Evolutionary conservation across 1,140 invertebrate genomes (phyloP), one percentile per base, ranked within the genome.

Genomic region (Drosophila lacteicornis): DNA sequence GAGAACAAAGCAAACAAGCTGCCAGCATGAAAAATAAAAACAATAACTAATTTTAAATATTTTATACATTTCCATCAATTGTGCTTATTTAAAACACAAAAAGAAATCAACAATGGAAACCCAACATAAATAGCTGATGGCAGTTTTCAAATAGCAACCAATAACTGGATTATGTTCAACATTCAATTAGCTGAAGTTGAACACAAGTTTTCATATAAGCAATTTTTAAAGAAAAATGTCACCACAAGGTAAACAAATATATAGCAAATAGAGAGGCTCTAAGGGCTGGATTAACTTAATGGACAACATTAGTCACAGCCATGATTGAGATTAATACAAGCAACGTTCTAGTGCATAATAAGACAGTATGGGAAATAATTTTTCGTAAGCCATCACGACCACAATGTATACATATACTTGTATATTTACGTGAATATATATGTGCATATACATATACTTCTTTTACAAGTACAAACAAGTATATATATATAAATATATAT

Each of bases 31-130:
- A 73, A 90, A 60, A 90, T 76, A 87, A 90, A 82, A 82, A 90
- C 85, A 90, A 90, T 90, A 90, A 90, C 78, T 88, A 88, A 90
- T 85, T 90, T 90, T 91, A 80, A 90, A 88, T 82, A 65, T 86
- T 86, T 86, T 88, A 82, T 79, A 88, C 58, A 81, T 70, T 79
- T 79, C 60, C 65, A 85, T 90, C 38, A 75, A 73, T 91, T 79
- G 67, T 79, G 74, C 80, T 90, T 79, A 75, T 77, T 80, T 80
- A 38, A 62, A 47, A 74, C 55, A 68, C 43, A 61, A 59, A 59
- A 55, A 38, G 17, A 51, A 67, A 25, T 27, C 22, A 49, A 79
- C 51, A 57, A 56, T 33, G 15, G 46, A 71, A 43, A 42, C 69
- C 19, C 51, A 73, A 73, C 45, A 59, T 38, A 73, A 73, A 73